phyloP scores from a whole-genome alignment of 2,113 vertebrate species.

The Cariama cristata region DNA sequence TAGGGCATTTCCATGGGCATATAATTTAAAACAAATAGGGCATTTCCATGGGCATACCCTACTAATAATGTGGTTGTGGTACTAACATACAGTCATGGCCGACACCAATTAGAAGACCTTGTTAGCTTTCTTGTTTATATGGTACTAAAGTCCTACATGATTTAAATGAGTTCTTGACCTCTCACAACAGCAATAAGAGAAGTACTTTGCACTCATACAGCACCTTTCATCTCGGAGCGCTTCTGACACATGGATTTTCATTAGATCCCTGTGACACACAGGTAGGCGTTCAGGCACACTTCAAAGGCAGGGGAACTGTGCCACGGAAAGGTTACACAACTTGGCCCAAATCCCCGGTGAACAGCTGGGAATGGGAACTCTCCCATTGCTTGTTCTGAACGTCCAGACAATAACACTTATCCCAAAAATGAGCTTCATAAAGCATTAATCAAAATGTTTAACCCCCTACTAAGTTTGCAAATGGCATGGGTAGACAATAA shows the following conservation, averaged over 20 bases:
- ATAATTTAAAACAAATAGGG: background rate
- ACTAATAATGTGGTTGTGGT: background rate
- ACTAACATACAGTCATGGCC: background rate
- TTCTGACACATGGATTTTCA: constrained; percentile 15
- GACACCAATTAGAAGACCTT: background rate
- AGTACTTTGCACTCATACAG: constrained; percentile 20
- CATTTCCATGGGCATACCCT: background rate
- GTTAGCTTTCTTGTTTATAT: background rate
- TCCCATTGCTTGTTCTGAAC: background rate
- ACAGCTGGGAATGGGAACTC: constrained; percentile 51
- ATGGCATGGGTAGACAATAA: constrained; percentile 24
- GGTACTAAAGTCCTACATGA: background rate
- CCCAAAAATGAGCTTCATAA: constrained; percentile 46
- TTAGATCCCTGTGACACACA: background rate
- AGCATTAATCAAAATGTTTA: constrained; percentile 68
- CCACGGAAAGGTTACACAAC: constrained; percentile 8
- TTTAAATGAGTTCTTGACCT: background rate
- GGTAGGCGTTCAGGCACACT: background rate
- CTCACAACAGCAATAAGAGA: background rate
- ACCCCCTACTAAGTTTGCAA: constrained; percentile 63
- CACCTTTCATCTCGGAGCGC: background rate
- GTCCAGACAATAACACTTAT: constrained; percentile 29
- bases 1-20: background rate
- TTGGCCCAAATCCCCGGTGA: constrained; percentile 5
- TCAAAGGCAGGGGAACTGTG: constrained; percentile 38